phyloP scores from a whole-genome alignment of 2,797 vertebrate species.

The Naso thynnoides region DNA sequence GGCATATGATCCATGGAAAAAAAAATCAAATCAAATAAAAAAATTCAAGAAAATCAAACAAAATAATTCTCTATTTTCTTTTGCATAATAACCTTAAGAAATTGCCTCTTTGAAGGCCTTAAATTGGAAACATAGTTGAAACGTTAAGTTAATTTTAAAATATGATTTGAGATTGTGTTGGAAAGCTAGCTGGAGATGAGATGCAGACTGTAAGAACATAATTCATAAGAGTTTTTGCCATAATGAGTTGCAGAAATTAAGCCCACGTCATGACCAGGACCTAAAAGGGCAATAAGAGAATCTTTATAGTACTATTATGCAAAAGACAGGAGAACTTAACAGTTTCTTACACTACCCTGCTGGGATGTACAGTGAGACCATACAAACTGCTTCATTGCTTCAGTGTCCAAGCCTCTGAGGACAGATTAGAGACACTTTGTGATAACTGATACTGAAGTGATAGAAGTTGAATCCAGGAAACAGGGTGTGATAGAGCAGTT shows the following conservation, averaged over 20 bases:
- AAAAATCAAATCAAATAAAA: no score
- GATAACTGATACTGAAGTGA: constrained; percentile 76
- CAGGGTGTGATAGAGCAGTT: constrained; percentile 60
- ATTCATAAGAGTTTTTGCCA: not conserved
- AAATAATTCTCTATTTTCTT: not conserved
- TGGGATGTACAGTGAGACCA: constrained; percentile 57
- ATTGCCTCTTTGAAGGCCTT: not conserved
- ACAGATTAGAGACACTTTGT: constrained; percentile 65
- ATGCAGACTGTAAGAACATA: constrained; percentile 21
- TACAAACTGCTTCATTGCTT: constrained; percentile 60
- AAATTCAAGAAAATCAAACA: no score
- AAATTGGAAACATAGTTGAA: not conserved
- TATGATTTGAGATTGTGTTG: constrained; percentile 1
- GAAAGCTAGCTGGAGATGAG: constrained; percentile 2
- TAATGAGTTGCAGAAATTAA: constrained; percentile 14
- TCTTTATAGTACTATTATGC: constrained; percentile 16
- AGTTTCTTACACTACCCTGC: constrained; percentile 42
- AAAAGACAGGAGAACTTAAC: constrained; percentile 34
- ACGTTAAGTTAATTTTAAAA: not conserved
- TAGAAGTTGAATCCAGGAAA: constrained; percentile 74
- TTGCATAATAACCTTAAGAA: constrained; percentile 1
- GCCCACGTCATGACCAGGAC: not conserved
- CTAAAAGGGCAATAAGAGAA: constrained; percentile 26
- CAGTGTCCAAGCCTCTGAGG: constrained; percentile 60
- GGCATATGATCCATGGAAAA: not conserved